These are phyloP conservation scores for Fukomys damarensis DNA, from an alignment of 2,113 vertebrate genomes.

Conservation along the genomic window DNA sequence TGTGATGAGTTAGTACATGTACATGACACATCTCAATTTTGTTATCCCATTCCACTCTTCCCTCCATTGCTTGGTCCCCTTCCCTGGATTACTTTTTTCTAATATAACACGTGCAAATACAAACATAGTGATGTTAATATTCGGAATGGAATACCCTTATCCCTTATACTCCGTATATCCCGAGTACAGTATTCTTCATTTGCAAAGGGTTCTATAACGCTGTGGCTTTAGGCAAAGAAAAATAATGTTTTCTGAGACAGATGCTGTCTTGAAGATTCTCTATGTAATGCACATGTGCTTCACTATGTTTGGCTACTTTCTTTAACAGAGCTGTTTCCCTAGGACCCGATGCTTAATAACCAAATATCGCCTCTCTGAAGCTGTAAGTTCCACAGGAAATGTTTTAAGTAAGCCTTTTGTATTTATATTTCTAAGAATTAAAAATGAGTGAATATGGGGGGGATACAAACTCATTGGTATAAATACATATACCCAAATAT, in stretches of 20 bases:
- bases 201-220: not conserved
- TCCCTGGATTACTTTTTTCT: not conserved
- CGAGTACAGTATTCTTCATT: not conserved
- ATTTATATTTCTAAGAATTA: not conserved
- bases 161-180: not conserved
- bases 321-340: not conserved
- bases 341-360: not conserved
- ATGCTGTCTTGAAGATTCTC: not conserved
- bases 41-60: no score
- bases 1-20: not conserved
- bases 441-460: not conserved
- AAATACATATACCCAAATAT: not conserved
- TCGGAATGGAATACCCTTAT: not conserved
- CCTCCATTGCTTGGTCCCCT: not conserved
- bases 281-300: constrained; percentile 14
- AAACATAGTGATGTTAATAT: not conserved
- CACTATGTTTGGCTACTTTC: not conserved
- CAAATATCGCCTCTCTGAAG: not conserved
- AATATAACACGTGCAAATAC: not conserved
- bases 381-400: not conserved
- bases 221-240: not conserved
- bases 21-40: not conserved
- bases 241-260: constrained; percentile 2
- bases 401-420: constrained; percentile 7
- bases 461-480: not conserved